Conservation (phyloP, 2,797 vertebrate genomes). For the Alca torda region DNA sequence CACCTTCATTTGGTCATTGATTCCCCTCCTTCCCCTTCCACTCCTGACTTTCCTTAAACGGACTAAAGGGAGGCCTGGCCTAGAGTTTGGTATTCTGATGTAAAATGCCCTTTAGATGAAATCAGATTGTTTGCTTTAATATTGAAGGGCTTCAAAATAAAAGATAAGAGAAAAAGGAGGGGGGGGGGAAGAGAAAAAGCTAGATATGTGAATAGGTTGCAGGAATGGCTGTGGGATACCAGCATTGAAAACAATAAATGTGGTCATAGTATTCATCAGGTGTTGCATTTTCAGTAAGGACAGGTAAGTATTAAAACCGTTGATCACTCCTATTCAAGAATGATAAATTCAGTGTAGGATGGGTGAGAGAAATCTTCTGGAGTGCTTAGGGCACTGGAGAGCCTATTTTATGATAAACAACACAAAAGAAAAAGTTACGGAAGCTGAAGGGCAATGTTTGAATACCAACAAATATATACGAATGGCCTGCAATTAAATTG, state of each 20-base stretch:
- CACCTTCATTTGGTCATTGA: neutral
- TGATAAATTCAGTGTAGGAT: neutral
- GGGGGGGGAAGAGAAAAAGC: neutral
- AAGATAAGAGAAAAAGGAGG: neutral
- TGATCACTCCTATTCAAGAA: neutral
- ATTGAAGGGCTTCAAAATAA: neutral
- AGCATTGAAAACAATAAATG: neutral
- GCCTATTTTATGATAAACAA: neutral
- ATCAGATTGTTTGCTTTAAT: neutral
- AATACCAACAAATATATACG: neutral
- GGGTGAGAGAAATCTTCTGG: neutral
- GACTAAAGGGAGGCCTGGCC: neutral
- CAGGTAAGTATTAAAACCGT: neutral
- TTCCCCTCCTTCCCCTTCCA: neutral
- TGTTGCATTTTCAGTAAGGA: neutral
- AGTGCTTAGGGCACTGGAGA: neutral
- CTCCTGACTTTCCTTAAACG: neutral
- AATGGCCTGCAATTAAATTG: neutral
- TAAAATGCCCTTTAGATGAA: neutral
- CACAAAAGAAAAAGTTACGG: neutral
- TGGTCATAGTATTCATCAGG: neutral
- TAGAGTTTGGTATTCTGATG: neutral
- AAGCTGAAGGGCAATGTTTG: neutral
- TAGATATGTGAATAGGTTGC: neutral
- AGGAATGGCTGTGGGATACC: neutral